Conservation (phyloP, 53 echinoderm and acorn worm species). For the Paelopatides confundens region DNA sequence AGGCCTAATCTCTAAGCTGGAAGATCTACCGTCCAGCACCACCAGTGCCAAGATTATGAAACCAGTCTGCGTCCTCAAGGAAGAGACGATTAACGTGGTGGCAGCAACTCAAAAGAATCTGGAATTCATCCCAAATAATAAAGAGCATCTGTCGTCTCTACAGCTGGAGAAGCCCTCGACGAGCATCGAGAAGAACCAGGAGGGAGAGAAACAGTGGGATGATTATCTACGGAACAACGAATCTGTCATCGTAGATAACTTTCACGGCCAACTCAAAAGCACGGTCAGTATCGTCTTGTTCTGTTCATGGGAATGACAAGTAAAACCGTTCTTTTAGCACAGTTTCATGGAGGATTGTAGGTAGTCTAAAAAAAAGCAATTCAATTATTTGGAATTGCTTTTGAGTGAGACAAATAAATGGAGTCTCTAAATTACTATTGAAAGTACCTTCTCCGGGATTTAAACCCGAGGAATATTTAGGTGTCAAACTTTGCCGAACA, state of each 20-base stretch:
- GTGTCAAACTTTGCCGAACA: no score
- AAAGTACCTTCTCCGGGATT: no score
- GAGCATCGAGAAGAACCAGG: conserved; percentile 52
- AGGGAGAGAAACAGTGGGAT: conserved; percentile 89
- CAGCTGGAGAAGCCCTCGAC: conserved; percentile 45
- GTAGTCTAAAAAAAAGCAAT: no score
- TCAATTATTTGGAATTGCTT: no score
- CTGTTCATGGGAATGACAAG: no score
- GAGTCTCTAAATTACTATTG: no score
- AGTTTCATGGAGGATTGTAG: no score
- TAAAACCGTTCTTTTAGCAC: no score
- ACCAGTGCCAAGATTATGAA: conserved; percentile 55
- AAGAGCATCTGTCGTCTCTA: conserved; percentile 50
- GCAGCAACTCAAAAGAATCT: conserved; percentile 14
- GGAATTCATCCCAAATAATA: conserved; percentile 57
- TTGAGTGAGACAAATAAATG: no score
- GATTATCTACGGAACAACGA: conserved; percentile 78
- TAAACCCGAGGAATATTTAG: no score
- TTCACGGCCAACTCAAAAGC: conserved; percentile 99
- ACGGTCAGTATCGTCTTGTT: conserved; percentile 70
- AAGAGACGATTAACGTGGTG: conserved; percentile 22
- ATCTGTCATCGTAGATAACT: conserved; percentile 91
- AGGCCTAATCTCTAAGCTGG: conserved; percentile 33
- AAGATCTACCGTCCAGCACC: conserved; percentile 9
- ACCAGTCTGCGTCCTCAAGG: conserved; percentile 55